Evolutionary conservation across 2,113 vertebrate species (phyloP).

Genomic region (Excalfactoria chinensis): DNA sequence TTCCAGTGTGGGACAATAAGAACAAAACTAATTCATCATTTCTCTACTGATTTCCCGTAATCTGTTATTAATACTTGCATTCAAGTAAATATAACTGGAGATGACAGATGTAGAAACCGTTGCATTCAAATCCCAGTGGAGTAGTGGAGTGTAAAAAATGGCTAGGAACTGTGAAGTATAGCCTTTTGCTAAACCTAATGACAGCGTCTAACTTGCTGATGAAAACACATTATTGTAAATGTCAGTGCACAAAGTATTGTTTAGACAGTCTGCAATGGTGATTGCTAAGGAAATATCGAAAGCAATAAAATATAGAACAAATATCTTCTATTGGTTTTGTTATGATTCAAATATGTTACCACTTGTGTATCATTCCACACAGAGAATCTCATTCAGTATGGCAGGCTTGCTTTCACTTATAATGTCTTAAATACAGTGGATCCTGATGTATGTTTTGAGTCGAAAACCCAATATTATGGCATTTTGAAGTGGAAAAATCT

Average conservation of each 20-base stretch:
- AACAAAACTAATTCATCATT: constrained; percentile 55
- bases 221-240: constrained; percentile 77
- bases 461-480: neutral
- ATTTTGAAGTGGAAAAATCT: neutral
- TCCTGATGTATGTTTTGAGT: constrained; percentile 10
- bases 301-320: constrained; percentile 71
- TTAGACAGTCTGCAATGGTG: constrained; percentile 71
- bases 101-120: constrained; percentile 71
- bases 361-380: constrained; percentile 25
- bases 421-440: constrained; percentile 9
- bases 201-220: constrained; percentile 72
- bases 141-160: constrained; percentile 57
- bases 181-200: constrained; percentile 69
- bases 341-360: constrained; percentile 57
- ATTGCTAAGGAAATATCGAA: constrained; percentile 71
- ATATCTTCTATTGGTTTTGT: constrained; percentile 52
- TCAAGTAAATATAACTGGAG: constrained; percentile 68
- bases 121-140: constrained; percentile 46
- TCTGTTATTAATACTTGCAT: constrained; percentile 73
- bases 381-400: neutral
- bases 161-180: constrained; percentile 60
- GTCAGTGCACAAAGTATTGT: constrained; percentile 78
- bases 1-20: constrained; percentile 2
- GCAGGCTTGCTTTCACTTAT: constrained; percentile 35
- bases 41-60: constrained; percentile 60